Evolutionary conservation across 2,797 vertebrate species (phyloP), one percentile per base, ranked within the genome.

Genomic region (Sebastes trivittatus): DNA sequence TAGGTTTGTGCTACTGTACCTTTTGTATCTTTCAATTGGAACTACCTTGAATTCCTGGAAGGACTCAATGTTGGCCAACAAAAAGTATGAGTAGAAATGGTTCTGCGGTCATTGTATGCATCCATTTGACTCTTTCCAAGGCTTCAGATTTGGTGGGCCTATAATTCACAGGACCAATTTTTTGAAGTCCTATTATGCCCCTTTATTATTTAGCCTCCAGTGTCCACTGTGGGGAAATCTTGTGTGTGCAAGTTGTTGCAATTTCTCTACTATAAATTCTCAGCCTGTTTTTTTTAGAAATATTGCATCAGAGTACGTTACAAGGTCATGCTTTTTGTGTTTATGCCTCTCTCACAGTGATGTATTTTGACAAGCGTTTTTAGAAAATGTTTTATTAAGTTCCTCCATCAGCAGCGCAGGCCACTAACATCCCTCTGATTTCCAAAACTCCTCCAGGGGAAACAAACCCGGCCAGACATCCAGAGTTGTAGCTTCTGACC

Each of bases 401-500:
- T 77, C 49, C 22, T 22, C 34, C 14, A 54, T 18, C 59, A 82
- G 55, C 42, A 30, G 38, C 4, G 11, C 25, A 61, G 65, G 66
- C 18, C 54, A 52, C 38, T n/a, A 68, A 42, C 67, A 81, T 67
- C 6, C 7, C 55, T 76, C 54, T 23, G 55, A 71, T 73, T 67
- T 67, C 46, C 30, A 34, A 59, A 72, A 22, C 8, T 16, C 22
- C 38, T 68, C 14, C 5, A 1, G 75, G 67, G 70, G 29, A 69
- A 71, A 65, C 25, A 70, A 84, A 63, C 8, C 49, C 3, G 6
- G 27, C 60, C 23, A 81, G 77, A 86, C 73, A 72, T 36, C 25
- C 66, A 27, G 34, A 71, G 61, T 59, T 68, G 32, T 11, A 77
- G 56, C 64, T 60, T 8, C 54, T 83, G 85, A 90, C 83, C 84